Evolutionary conservation across 2,797 vertebrate genomes (phyloP).

Genomic region (Pseudomugil tenellus): DNA sequence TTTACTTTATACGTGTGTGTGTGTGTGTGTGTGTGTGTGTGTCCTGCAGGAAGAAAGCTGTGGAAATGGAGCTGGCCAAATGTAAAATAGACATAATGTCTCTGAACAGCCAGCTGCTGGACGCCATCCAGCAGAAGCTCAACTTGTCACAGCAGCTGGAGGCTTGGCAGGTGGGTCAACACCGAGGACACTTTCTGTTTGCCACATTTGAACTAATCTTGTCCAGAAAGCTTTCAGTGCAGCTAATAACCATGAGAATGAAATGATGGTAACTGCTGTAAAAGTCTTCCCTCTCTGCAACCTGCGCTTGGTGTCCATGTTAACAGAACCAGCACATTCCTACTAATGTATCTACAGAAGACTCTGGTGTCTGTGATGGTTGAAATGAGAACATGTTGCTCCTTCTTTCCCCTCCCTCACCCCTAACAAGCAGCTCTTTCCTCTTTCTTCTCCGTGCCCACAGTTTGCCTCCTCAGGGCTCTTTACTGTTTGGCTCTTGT

Average conservation of each 20-base stretch:
- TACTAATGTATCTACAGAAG: constrained; percentile 24
- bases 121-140: constrained; percentile 98
- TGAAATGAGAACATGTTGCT: constrained; percentile 35
- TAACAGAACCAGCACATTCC: constrained; percentile 17
- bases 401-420: constrained; percentile 73
- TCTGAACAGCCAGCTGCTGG: constrained; percentile 95
- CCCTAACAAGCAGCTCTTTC: constrained; percentile 81
- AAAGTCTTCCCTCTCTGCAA: constrained; percentile 5
- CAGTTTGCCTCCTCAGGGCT: constrained; percentile 90
- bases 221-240: not conserved
- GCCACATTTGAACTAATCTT: not conserved
- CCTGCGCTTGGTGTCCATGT: not conserved
- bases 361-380: not conserved
- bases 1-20: not conserved
- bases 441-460: constrained; percentile 77
- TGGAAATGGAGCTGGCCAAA: constrained; percentile 95
- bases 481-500: constrained; percentile 99
- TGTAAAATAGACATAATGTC: constrained; percentile 99
- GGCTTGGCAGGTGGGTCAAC: constrained; percentile 94
- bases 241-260: constrained; percentile 1
- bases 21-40: constrained; percentile 21
- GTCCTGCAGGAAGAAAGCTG: constrained; percentile 90
- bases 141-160: constrained; percentile 98
- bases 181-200: not conserved
- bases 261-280: not conserved